A percentile compares a stretch with the other conserved stretches of the same genome.
Conservation (phyloP, 2,797 vertebrate genomes). For the Coccyzus lansbergi region DNA sequence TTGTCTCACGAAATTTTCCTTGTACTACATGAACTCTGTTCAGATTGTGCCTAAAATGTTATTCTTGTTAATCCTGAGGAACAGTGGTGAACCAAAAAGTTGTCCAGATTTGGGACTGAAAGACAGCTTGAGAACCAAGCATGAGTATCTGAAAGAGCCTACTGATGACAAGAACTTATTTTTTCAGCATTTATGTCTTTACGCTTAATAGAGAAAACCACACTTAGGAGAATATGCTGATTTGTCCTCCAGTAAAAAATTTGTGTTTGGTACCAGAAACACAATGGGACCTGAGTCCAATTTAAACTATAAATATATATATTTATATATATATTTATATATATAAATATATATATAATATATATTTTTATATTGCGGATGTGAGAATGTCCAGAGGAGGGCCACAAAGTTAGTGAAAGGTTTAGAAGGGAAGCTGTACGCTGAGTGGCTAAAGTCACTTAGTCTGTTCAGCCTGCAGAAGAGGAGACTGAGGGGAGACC, state of each 20-base stretch:
- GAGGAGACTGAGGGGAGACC: no score
- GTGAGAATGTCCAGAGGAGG: no score
- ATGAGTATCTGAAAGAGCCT: neutral
- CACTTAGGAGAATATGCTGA: accelerated
- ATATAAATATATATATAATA: no score
- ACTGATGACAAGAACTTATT: no score
- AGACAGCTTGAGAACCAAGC: neutral
- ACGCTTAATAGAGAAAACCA: neutral
- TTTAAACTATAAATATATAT: no score
- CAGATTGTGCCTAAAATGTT: neutral
- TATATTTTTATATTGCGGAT: accelerated
- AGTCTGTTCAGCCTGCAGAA: no score
- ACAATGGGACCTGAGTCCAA: neutral
- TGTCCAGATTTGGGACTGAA: neutral
- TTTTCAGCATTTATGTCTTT: neutral
- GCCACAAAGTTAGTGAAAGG: no score
- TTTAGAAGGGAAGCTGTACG: no score
- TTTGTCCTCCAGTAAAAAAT: neutral
- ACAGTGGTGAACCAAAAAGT: neutral
- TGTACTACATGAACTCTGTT: neutral
- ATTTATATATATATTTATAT: no score
- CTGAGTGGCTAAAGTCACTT: no score
- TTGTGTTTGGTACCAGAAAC: neutral
- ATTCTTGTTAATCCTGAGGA: neutral
- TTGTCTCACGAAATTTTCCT: neutral